A percentile compares a stretch with the other conserved stretches of the same genome.
These are phyloP conservation scores for Cyphomyrmex costatus DNA, from an alignment of 1,140 invertebrate genomes.

Conservation along the genomic window DNA sequence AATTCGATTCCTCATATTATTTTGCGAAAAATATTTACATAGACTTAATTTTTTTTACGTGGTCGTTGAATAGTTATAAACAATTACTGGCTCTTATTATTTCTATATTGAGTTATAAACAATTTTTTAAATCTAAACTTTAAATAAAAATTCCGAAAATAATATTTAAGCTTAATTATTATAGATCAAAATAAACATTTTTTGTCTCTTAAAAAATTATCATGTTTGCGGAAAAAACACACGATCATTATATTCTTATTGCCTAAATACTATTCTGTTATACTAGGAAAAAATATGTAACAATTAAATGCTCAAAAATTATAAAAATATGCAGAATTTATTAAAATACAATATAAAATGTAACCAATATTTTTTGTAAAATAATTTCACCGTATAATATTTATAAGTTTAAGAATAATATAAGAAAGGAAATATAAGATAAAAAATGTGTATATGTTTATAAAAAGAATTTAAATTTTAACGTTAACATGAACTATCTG, in stretches of 20 bases:
- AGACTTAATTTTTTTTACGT: no score
- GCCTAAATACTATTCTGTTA: not conserved
- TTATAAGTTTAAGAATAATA: not conserved
- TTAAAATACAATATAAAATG: not conserved
- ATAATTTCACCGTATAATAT: not conserved
- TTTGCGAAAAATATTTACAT: no score
- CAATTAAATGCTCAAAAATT: conserved; percentile 1
- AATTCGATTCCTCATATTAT: no score
- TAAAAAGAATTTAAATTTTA: not conserved
- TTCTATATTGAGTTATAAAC: no score
- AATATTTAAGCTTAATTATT: no score
- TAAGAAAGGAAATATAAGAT: not conserved
- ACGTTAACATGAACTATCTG: not conserved
- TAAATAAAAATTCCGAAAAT: no score
- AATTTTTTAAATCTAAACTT: no score
- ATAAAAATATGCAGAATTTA: not conserved
- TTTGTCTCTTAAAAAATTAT: no score
- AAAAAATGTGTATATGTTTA: not conserved
- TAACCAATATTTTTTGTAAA: not conserved
- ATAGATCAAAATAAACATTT: no score
- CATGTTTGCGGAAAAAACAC: no score
- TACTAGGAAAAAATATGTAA: not conserved
- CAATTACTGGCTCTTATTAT: no score
- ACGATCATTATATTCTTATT: not conserved
- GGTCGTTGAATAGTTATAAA: no score